A percentile compares a stretch with the other conserved stretches of the same genome.
Evolutionary conservation across 2,888 invertebrate species (phyloP).

Genomic region (Glaucopsyche alexis): DNA sequence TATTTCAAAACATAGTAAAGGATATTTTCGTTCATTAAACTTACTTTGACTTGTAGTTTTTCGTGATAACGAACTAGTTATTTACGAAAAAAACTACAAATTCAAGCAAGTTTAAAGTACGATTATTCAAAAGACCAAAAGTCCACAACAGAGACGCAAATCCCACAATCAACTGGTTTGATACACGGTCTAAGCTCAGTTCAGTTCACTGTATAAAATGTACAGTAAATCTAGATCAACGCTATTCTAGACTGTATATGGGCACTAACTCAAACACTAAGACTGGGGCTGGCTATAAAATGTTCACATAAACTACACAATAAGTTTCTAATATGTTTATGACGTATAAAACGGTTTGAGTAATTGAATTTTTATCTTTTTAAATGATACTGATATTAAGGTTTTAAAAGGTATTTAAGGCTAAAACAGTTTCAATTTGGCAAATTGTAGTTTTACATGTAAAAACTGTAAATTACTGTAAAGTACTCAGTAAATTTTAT

Average conservation of each 20-base stretch:
- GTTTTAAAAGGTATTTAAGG: no score
- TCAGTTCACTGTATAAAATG: not conserved
- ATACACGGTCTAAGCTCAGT: not conserved
- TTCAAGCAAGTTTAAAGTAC: not conserved
- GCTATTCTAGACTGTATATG: conserved; percentile 1
- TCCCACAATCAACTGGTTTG: not conserved
- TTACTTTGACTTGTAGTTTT: no score
- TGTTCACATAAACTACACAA: conserved; percentile 11
- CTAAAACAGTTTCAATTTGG: no score
- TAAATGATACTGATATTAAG: no score
- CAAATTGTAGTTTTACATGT: no score
- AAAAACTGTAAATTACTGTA: no score
- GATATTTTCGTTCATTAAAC: no score
- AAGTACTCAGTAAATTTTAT: no score
- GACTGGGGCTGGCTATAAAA: not conserved
- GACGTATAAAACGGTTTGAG: not conserved
- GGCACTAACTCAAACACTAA: conserved; percentile 15
- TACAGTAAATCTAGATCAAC: conserved; percentile 2
- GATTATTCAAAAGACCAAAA: not conserved
- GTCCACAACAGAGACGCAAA: not conserved
- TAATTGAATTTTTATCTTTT: not conserved
- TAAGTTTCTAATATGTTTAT: not conserved
- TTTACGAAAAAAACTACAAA: not conserved
- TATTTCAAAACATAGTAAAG: no score
- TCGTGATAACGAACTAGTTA: no score